Evolutionary conservation across 2,888 invertebrate genomes (phyloP), one percentile per base, ranked within the genome.

Genomic region (Dichetophora obliterata): DNA sequence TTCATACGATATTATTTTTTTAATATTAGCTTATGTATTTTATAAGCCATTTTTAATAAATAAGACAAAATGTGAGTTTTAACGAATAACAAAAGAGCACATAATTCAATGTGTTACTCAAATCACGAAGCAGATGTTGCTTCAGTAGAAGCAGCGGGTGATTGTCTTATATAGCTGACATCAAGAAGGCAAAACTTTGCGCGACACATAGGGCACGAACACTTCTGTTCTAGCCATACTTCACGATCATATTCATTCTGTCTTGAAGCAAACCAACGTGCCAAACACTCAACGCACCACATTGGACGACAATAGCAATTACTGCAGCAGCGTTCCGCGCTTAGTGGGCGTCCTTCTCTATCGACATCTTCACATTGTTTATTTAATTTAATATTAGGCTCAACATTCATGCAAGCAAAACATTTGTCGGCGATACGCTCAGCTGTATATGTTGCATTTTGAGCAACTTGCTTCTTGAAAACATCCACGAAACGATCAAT

Each of bases 221-320:
- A 95, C 87, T 95, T 95, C 9, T 94, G 93, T 52, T 92, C 91
- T 78, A 97, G 91, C 97, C 97, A 97, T 16, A 91, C 91, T 80
- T 93, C 92, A 8, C 94, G 93, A 79, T 92, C 91, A 37, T 92
- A 90, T 80, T 92, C 92, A 82, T 93, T 91, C 88, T 96, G 96
- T 59, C 95, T 92, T 66, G 95, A 94, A 16, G 95, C 96, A 91
- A 96, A 97, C 96, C 96, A 96, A 84, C 93, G 93, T 0, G 93
- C 95, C 91, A 96, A 92, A 88, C 96, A 98, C 81, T 94, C 92
- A 27, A 92, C 90, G 90, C 97, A 98, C 97, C 97, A 97, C 92
- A 97, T 93, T 31, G 96, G 97, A 73, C 95, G 93, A 87, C 95
- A 95, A 85, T 92, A 93, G 85, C 95, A 95, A 78, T 89, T 88